Evolutionary conservation across 2,797 vertebrate genomes (phyloP).

Genomic region (Rhincodon typus): DNA sequence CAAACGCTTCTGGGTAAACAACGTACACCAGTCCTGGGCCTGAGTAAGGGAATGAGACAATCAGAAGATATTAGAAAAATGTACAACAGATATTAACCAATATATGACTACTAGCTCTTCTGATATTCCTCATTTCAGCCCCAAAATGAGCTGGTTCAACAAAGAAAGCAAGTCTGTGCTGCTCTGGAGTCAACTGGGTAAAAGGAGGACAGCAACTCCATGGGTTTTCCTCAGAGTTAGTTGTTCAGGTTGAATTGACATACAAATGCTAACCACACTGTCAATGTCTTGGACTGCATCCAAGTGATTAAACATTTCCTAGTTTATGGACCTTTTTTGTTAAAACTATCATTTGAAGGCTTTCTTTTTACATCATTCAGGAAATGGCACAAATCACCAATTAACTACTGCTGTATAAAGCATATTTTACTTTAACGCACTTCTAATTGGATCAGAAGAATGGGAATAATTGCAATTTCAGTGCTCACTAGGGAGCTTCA

Average conservation of each 20-base stretch:
- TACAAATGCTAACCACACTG: not conserved
- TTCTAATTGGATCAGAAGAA: not conserved
- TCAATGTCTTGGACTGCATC: not conserved
- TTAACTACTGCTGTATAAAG: not conserved
- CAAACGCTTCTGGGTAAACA: slow-evolving; percentile 65
- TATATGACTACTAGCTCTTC: not conserved
- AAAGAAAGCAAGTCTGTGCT: not conserved
- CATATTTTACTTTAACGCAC: not conserved
- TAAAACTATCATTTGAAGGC: not conserved
- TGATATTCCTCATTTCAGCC: not conserved
- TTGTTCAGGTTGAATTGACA: not conserved
- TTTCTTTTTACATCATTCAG: not conserved
- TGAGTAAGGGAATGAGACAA: slow-evolving; percentile 41
- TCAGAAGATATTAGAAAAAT: not conserved
- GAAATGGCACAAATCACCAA: not conserved
- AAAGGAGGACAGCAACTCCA: not conserved
- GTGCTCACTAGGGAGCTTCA: not conserved
- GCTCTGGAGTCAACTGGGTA: not conserved
- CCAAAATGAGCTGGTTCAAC: not conserved
- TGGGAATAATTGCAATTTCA: not conserved
- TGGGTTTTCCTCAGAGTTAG: not conserved
- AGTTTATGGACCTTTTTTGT: too few relatives aligned
- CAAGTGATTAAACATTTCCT: too few relatives aligned
- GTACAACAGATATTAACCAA: not conserved
- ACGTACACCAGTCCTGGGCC: slow-evolving; percentile 68